Percentiles rank a stretch among this genome's conserved stretches.
phyloP scores from a whole-genome alignment of 1,140 invertebrate species.

The Drosophila melanica region DNA sequence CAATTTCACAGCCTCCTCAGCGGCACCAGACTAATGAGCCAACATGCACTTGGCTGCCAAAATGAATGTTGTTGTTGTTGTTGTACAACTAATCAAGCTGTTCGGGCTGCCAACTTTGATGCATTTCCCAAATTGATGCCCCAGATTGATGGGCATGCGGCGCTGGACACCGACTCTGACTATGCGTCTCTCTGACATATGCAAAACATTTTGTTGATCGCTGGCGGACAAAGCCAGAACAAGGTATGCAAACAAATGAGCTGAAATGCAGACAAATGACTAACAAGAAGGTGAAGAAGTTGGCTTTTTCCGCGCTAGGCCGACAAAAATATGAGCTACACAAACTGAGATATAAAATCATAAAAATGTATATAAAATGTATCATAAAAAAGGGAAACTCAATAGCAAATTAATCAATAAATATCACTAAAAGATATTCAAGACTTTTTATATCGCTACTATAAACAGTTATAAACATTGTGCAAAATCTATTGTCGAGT shows the following conservation, averaged over 20 bases:
- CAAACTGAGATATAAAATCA: neutral
- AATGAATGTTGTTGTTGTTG: conserved; percentile 34
- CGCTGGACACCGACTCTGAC: conserved; percentile 30
- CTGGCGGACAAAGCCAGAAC: conserved; percentile 25
- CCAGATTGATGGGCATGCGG: conserved; percentile 54
- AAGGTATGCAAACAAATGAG: conserved; percentile 61
- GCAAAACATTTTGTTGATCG: conserved; percentile 74
- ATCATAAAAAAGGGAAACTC: no score
- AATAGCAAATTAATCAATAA: no score
- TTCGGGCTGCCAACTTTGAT: conserved; percentile 77
- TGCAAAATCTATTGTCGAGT: no score
- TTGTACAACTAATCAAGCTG: conserved; percentile 76
- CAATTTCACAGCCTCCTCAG: conserved; percentile 74
- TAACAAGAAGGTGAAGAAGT: conserved; percentile 63
- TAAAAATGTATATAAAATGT: no score
- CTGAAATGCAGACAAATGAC: conserved; percentile 73
- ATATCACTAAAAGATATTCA: no score
- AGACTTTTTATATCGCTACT: no score
- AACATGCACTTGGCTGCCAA: conserved; percentile 68
- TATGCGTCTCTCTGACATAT: conserved; percentile 66
- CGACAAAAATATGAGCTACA: conserved; percentile 15
- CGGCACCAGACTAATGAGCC: conserved; percentile 65
- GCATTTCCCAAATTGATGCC: conserved; percentile 80
- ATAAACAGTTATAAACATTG: no score
- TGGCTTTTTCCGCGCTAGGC: conserved; percentile 36